Evolutionary conservation across 2,797 vertebrate genomes (phyloP), one percentile per base, ranked within the genome.

Genomic region (Tangara arthus): DNA sequence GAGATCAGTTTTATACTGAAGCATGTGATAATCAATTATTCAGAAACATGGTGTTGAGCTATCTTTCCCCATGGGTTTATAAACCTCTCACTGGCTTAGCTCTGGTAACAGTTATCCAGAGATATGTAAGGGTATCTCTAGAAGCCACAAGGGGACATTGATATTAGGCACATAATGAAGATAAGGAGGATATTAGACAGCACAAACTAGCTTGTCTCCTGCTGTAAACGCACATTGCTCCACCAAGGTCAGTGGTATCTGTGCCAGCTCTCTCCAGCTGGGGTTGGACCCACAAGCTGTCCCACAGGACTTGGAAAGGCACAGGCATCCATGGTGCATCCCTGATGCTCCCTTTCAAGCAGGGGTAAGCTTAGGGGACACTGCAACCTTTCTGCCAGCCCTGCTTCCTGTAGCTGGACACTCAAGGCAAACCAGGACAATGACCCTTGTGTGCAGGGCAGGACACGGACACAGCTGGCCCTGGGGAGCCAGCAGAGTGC

Each of bases 11-110:
- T 97, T 94, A 96, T 79, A 82, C 77, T 60, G 87, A 95, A 93
- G 86, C 34, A 1, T 87, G 87, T 72, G 82, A 81, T 93, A 89
- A 97, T 97, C 94, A 98, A 97, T 98, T 98, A 98, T 97, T 97
- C 94, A 98, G 63, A 94, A 95, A 88, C 63, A 46, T 42, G 50
- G 73, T 44, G 37, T 70, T 97, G 96, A 94, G 75, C 70, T 95
- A 77, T 96, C 90, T 82, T 92, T 97, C 91, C 91, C 89, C 49
- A 56, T 56, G 89, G 96, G 85, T 90, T 97, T 94, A 82, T 87
- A 96, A 97, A 90, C 56, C 66, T 89, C 80, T 91, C 92, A 69
- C 93, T 96, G 90, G 69, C 60, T 87, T 76, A 55, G 63, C 64
- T 69, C 65, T 81, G 77, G 94, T 92, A 96, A 91, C 47, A 32